phyloP scores from a whole-genome alignment of 2,113 vertebrate species.

The Equus quagga region DNA sequence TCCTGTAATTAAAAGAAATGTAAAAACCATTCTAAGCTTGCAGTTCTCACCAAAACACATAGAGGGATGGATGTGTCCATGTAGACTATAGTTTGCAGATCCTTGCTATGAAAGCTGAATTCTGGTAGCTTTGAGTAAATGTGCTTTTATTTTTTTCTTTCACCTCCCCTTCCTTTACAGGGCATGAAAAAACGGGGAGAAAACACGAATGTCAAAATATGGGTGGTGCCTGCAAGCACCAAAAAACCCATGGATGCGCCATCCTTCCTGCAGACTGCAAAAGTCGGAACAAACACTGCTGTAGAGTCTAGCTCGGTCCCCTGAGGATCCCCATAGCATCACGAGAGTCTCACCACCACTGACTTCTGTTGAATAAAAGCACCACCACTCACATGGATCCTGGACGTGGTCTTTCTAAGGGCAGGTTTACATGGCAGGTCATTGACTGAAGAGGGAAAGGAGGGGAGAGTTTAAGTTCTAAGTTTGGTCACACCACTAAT shows the following conservation, averaged over 20 bases:
- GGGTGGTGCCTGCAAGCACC: slow-evolving; percentile 54
- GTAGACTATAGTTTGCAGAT: fast-evolving
- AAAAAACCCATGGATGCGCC: background rate
- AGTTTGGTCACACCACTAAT: background rate
- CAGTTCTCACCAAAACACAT: background rate
- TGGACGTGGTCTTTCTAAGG: fast-evolving
- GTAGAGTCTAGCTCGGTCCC: background rate
- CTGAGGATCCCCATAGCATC: fast-evolving
- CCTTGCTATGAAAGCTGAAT: background rate
- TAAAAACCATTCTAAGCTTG: background rate
- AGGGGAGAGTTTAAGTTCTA: no score
- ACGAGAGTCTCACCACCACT: fast-evolving
- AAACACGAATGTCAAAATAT: background rate
- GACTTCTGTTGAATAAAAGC: background rate
- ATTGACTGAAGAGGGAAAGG: background rate
- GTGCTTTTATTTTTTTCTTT: background rate
- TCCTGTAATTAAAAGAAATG: background rate
- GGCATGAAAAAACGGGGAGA: background rate
- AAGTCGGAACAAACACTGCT: slow-evolving; percentile 56
- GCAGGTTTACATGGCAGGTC: fast-evolving
- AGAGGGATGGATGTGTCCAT: background rate
- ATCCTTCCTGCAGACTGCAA: slow-evolving; percentile 49
- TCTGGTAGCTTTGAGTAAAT: background rate
- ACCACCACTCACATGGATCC: fast-evolving
- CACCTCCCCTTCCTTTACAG: background rate